These are phyloP conservation scores for Mormoops blainvillei DNA, from an alignment of 2,113 vertebrate genomes.

Conservation along the genomic window DNA sequence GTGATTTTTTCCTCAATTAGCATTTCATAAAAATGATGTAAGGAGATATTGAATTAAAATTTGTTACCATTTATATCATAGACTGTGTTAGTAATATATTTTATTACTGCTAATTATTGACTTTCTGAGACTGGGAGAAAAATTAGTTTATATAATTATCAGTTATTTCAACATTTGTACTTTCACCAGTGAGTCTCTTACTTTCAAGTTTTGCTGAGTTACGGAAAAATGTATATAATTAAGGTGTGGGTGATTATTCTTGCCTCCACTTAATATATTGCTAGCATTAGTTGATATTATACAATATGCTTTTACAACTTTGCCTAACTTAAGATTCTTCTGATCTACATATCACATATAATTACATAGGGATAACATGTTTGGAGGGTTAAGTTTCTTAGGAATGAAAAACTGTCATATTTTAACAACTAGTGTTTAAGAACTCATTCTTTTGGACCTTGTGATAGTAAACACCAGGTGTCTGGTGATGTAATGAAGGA, in stretches of 20 bases:
- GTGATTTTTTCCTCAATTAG: not conserved
- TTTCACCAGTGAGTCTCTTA: not conserved
- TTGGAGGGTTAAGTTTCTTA: not conserved
- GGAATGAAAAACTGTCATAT: not conserved
- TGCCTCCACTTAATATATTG: constrained; percentile 58
- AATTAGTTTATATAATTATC: constrained; percentile 38
- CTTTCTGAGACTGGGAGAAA: not conserved
- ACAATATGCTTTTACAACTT: constrained; percentile 20
- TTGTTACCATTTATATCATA: not conserved
- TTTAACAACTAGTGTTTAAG: not conserved
- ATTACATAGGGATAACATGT: not conserved
- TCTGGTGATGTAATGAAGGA: not conserved
- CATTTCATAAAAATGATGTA: not conserved
- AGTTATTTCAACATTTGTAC: not conserved
- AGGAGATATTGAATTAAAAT: not conserved
- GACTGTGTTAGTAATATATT: not conserved
- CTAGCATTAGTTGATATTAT: constrained; percentile 59
- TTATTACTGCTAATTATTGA: not conserved
- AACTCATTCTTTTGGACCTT: not conserved
- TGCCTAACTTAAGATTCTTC: constrained; percentile 20
- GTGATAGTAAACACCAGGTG: not conserved
- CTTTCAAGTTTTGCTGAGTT: constrained; percentile 51
- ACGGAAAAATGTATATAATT: constrained; percentile 55
- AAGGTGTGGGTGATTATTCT: constrained; percentile 57
- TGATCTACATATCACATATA: not conserved